phyloP scores from a whole-genome alignment of 30 jellyfish, hydroid and myxozoan species.

The Nemopilema nomurai region DNA sequence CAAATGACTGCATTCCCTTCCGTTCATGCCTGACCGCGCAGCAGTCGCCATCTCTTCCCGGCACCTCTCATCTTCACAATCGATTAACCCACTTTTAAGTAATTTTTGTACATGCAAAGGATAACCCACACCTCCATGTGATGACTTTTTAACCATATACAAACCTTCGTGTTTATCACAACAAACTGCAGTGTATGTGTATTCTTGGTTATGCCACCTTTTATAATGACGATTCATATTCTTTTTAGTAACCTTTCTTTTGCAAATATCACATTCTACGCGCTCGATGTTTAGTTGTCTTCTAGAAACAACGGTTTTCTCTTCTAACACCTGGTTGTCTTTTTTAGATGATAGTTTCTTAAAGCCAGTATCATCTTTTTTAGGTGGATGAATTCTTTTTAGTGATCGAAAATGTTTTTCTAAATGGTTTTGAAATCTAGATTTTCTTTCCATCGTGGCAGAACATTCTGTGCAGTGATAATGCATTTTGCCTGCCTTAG shows the following conservation, averaged over 20 bases:
- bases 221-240: conserved; percentile 7
- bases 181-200: conserved; percentile 5
- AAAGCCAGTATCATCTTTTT: not conserved
- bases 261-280: conserved; percentile 11
- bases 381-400: not conserved
- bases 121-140: conserved; percentile 32
- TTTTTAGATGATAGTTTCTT: not conserved
- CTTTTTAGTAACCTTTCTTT: not conserved
- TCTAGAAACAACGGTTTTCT: not conserved
- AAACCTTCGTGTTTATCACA: conserved; percentile 13
- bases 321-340: not conserved
- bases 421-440: not conserved
- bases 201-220: not conserved
- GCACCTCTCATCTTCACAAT: conserved; percentile 38
- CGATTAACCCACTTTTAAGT: not conserved
- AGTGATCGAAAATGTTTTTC: not conserved
- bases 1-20: conserved; percentile 39
- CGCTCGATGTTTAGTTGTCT: not conserved
- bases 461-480: conserved; percentile 25
- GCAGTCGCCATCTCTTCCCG: conserved; percentile 28
- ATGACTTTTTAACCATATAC: conserved; percentile 20
- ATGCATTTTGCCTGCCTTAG: not conserved
- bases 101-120: conserved; percentile 54
- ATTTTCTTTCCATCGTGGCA: not conserved
- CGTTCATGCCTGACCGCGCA: conserved; percentile 25